A percentile compares a stretch with the other conserved stretches of the same genome.
Evolutionary conservation across 2,888 invertebrate species (phyloP).

Genomic region (Caenorhabditis wallacei): DNA sequence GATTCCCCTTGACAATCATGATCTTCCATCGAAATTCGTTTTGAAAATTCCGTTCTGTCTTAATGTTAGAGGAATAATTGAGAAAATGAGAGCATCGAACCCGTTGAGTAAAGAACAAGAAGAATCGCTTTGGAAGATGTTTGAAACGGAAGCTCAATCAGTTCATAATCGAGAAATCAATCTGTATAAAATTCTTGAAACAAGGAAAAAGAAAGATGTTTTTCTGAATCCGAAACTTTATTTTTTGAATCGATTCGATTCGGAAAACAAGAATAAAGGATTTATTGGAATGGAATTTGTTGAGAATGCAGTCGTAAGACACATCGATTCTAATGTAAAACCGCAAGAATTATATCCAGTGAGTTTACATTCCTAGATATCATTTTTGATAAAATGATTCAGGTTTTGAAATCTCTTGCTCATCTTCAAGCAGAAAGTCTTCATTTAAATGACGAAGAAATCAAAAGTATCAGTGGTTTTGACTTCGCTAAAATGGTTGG

Average conservation of each 20-base stretch:
- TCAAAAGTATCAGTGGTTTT: constrained; percentile 17
- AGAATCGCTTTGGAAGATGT: not conserved
- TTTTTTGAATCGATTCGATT: constrained; percentile 33
- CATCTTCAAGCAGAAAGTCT: constrained; percentile 43
- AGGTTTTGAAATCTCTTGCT: constrained; percentile 49
- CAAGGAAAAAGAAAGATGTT: not conserved
- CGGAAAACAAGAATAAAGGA: constrained; percentile 36
- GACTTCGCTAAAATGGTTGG: constrained; percentile 34
- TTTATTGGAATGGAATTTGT: constrained; percentile 54
- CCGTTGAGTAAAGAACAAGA: constrained; percentile 8
- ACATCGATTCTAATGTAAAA: constrained; percentile 26
- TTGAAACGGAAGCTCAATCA: constrained; percentile 6
- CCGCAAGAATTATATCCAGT: constrained; percentile 34
- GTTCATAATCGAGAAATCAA: constrained; percentile 50
- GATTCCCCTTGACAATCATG: constrained; percentile 9
- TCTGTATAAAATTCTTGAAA: constrained; percentile 32
- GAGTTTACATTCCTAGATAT: not conserved
- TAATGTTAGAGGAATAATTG: constrained; percentile 18
- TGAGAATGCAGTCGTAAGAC: constrained; percentile 21
- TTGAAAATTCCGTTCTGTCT: constrained; percentile 39
- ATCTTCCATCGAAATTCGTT: constrained; percentile 44
- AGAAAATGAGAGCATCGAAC: constrained; percentile 14
- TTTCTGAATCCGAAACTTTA: constrained; percentile 29
- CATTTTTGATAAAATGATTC: not conserved
- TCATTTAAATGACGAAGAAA: constrained; percentile 29